phyloP scores from a whole-genome alignment of 2,888 invertebrate genomes.

The Cryptophagus acutangulus region DNA sequence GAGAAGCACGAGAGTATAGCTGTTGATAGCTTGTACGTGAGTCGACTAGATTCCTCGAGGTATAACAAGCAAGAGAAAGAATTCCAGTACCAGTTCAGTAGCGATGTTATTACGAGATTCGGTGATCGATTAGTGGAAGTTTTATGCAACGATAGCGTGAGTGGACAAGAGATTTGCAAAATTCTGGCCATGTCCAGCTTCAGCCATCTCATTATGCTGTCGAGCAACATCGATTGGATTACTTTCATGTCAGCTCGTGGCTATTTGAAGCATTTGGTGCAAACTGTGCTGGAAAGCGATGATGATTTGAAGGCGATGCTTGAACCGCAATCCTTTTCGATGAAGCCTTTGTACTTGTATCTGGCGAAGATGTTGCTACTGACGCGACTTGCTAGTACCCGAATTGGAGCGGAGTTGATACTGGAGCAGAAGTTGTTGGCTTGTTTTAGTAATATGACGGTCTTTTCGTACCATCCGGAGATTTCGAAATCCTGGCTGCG shows the following conservation, averaged over 20 bases:
- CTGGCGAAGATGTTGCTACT: conserved; percentile 82
- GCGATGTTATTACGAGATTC: conserved; percentile 65
- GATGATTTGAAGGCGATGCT: conserved; percentile 61
- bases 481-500: conserved; percentile 41
- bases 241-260: conserved; percentile 59
- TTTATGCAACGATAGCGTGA: conserved; percentile 80
- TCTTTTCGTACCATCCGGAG: conserved; percentile 71
- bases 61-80: conserved; percentile 44
- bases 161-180: conserved; percentile 84
- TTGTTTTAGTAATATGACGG: conserved; percentile 63
- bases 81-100: conserved; percentile 43
- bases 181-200: conserved; percentile 82
- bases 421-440: conserved; percentile 58
- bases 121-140: conserved; percentile 78
- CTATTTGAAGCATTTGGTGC: conserved; percentile 78
- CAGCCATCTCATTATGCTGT: conserved; percentile 71
- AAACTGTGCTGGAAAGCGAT: conserved; percentile 73
- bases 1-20: conserved; percentile 24
- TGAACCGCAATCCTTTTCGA: conserved; percentile 54
- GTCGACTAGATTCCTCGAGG: conserved; percentile 59
- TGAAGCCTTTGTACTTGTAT: conserved; percentile 78
- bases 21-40: conserved; percentile 54
- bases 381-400: conserved; percentile 62
- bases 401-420: conserved; percentile 62
- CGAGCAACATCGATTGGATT: conserved; percentile 64